Base-by-base conservation (phyloP, 2,888 invertebrate species). In the Leucophenga montana region DNA sequence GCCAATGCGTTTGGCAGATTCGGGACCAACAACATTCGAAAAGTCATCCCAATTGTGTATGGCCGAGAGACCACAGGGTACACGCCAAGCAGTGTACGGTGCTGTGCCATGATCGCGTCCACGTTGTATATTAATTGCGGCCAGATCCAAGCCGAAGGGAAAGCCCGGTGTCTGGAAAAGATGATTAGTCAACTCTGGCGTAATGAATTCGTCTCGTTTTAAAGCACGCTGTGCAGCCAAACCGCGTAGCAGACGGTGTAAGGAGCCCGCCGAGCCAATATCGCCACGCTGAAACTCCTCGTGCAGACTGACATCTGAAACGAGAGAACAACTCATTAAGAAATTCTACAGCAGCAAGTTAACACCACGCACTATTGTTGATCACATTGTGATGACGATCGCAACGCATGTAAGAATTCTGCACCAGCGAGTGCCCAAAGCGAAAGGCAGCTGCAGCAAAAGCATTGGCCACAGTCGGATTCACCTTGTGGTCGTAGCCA, bases 51-150 rank as follows among this genome's bases (percentile, higher is more conserved):
- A 96, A 53, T 89, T 90, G 16, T 89, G 89, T 18, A 95, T 91
- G 0, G 91, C 88, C 0, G 92, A 91, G 0, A 95, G 86, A 0
- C 95, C 94, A 84, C 96, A 96, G 0, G 95, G 94, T 73, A 92
- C 91, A 44, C 95, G 91, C 95, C 95, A 97, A 0, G 92, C 87
- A 0, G 94, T 93, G 84, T 96, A 97, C 0, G 94, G 90, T 0
- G 95, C 93, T 0, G 96, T 90, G 0, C 97, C 97, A 84, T 97
- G 97, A 85, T 97, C 97, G 39, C 97, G 90, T 0, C 95, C 97
- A 67, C 94, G 89, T 86, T 97, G 96, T 48, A 97, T 94, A 80
- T 97, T 97, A 67, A 97, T 93, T 0, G 97, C 94, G 0, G 95
- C 95, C 70, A 97, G 89, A 85, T 97, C 97, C 91, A 97, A 93